phyloP scores from a whole-genome alignment of 1,140 invertebrate species.

The Nixonia krombeini region DNA sequence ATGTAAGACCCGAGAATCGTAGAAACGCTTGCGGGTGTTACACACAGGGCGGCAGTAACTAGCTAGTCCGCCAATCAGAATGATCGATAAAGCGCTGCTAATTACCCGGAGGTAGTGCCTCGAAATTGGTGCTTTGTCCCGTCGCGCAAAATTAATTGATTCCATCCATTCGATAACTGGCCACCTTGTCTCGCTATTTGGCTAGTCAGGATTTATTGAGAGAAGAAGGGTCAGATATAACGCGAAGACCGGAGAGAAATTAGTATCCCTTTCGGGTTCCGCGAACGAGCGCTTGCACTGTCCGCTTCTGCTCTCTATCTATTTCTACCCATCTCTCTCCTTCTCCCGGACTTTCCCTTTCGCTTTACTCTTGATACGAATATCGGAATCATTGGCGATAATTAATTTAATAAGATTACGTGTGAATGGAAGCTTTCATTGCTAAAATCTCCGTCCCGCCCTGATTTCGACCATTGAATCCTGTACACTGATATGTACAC shows the following conservation, averaged over 20 bases:
- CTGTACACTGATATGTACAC: no score
- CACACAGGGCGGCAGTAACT: conserved; percentile 37
- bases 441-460: background rate
- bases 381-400: background rate
- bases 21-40: conserved; percentile 40
- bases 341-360: no score
- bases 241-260: conserved; percentile 37
- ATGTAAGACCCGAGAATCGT: conserved; percentile 36
- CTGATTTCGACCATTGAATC: no score
- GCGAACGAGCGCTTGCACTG: no score
- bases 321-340: no score
- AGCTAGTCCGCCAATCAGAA: conserved; percentile 57
- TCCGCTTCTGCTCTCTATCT: no score
- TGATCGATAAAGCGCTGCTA: conserved; percentile 67
- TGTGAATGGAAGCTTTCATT: background rate
- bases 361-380: no score
- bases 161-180: conserved; percentile 62
- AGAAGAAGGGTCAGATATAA: conserved; percentile 47
- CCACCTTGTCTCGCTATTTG: conserved; percentile 51
- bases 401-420: conserved; percentile 7
- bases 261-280: conserved; percentile 40
- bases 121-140: conserved; percentile 66
- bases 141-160: conserved; percentile 63
- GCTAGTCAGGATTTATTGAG: conserved; percentile 49
- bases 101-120: conserved; percentile 57